Conservation (phyloP, 2,888 invertebrate genomes). For the Saturnia japonica region DNA sequence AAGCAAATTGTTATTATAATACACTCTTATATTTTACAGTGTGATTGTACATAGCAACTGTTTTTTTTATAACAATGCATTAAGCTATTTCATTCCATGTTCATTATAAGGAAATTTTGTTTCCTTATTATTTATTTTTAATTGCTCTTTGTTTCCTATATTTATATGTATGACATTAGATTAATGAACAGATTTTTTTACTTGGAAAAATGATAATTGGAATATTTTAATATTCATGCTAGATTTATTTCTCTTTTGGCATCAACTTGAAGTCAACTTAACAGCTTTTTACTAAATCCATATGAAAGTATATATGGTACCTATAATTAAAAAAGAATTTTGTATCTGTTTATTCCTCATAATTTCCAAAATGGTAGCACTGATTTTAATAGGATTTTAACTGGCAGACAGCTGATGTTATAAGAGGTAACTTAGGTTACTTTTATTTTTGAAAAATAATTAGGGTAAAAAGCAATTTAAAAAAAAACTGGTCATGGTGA, state of each 20-base stretch:
- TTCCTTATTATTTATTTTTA: constrained; percentile 10
- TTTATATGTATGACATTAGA: neutral
- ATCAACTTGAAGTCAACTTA: too few species aligned
- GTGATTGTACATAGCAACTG: neutral
- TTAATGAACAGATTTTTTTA: neutral
- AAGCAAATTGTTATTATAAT: constrained; percentile 54
- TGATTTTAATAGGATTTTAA: too few species aligned
- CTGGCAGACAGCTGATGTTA: too few species aligned
- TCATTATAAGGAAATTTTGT: neutral
- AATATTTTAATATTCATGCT: neutral
- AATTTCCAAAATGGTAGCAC: too few species aligned
- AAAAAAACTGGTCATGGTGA: too few species aligned
- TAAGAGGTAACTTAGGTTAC: too few species aligned
- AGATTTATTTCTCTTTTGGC: neutral
- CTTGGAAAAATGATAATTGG: neutral
- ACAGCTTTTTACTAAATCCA: neutral
- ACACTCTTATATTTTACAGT: constrained; percentile 26
- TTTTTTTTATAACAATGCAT: neutral
- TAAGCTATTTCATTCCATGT: neutral
- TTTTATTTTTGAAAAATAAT: too few species aligned
- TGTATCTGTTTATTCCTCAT: too few species aligned
- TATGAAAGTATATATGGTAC: too few species aligned
- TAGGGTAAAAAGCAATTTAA: too few species aligned
- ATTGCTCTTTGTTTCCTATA: constrained; percentile 1
- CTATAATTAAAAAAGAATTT: too few species aligned